Evolutionary conservation across 2,888 invertebrate species (phyloP).

Genomic region (Halocaridina rubra): DNA sequence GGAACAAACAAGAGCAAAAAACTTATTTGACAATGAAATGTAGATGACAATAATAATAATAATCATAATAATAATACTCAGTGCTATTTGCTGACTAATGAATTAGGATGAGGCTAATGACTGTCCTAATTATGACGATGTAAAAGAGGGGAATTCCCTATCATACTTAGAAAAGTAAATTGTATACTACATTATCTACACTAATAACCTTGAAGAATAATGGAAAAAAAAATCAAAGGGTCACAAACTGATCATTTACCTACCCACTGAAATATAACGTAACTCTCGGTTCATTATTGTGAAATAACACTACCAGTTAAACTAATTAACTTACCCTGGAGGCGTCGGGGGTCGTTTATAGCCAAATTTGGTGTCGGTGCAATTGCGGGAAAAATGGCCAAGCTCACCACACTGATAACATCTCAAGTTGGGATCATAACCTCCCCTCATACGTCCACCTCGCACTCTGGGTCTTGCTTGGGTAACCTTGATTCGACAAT

Average conservation of each 20-base stretch:
- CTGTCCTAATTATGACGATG: too few species aligned
- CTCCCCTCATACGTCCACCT: slow-evolving; percentile 70
- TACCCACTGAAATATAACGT: slow-evolving; percentile 40
- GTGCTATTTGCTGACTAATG: too few species aligned
- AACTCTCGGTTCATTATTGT: slow-evolving; percentile 31
- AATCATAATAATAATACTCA: too few species aligned
- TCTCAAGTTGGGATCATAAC: slow-evolving; percentile 73
- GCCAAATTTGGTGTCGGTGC: slow-evolving; percentile 69
- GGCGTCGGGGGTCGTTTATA: slow-evolving; percentile 65
- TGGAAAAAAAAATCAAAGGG: background rate
- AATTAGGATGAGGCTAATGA: too few species aligned
- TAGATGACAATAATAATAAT: too few species aligned
- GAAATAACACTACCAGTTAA: background rate
- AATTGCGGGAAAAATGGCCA: slow-evolving; percentile 74
- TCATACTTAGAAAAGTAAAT: slow-evolving; percentile 10
- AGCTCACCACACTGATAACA: slow-evolving; percentile 74
- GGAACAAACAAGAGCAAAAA: background rate
- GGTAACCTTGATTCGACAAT: slow-evolving; percentile 72
- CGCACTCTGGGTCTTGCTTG: slow-evolving; percentile 72
- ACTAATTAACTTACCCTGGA: slow-evolving; percentile 45
- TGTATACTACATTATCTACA: background rate
- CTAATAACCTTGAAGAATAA: background rate
- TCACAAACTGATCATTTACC: slow-evolving; percentile 20
- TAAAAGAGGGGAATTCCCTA: too few species aligned
- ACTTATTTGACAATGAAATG: too few species aligned